Evolutionary conservation across 2,797 vertebrate species (phyloP), one percentile per base, ranked within the genome.

Genomic region (Pampus argenteus): DNA sequence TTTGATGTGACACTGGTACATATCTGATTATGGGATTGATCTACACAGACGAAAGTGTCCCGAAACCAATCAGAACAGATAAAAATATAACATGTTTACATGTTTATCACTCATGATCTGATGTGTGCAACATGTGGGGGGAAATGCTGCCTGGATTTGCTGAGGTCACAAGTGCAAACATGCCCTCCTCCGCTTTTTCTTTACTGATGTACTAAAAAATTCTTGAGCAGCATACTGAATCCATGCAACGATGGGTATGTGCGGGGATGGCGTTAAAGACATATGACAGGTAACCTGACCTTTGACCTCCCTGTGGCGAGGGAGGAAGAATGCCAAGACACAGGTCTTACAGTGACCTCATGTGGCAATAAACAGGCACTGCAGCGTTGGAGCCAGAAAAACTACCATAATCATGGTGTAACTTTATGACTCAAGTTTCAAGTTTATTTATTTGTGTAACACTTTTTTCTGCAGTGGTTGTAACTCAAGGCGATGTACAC

Each of bases 321-420:
- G 7, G 3, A n/a, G 4, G n/a, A 9, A 38, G 20, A 47, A 64
- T 2, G 11, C 61, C 4, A 52, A 10, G 0, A 49, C 4, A 42
- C 11, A 29, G 31, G 71, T 78, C 49, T 70, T 36, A 70, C 23
- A 76, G 67, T 82, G 86, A 49, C 86, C 63, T 57, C 82, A 1
- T 62, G 86, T 87, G 89, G 83, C 8, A 0, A 6, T 8, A 0
- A 1, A 0, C 3, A 2, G 23, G 45, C 5, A 84, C 74, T 79
- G 74, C 82, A 68, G 31, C 0, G 11, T 22, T 22, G 4, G 9
- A 14, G 18, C 2, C 20, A 25, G 9, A 26, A 29, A 13, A 26
- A 3, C 1, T 2, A 1, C 4, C 11, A 3, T 4, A 25, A 62
- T 6, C 2, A 22, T 15, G 2, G 15, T 14, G 5, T 1, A 40